A percentile compares a stretch with the other conserved stretches of the same genome.
Conservation (phyloP, 2,113 vertebrate genomes). For the Crotalus viridis region DNA sequence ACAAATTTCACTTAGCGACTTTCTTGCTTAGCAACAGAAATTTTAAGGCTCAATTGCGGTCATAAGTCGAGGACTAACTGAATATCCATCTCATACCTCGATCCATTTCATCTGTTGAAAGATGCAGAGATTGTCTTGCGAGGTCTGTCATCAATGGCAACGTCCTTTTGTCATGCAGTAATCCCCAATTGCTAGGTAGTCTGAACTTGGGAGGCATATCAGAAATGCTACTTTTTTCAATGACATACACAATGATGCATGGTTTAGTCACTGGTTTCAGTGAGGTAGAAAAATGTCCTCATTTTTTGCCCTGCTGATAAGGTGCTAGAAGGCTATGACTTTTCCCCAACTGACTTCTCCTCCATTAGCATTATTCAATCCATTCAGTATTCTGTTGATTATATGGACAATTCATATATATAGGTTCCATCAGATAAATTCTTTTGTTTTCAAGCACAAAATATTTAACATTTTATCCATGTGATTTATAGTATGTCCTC, state of each 20-base stretch:
- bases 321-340: background rate
- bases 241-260: background rate
- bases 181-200: background rate
- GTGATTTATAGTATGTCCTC: background rate
- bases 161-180: background rate
- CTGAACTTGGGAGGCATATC: background rate
- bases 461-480: background rate
- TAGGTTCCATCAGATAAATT: background rate
- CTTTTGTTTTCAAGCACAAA: background rate
- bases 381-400: conserved; percentile 6
- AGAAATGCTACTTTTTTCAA: background rate
- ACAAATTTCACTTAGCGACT: no score
- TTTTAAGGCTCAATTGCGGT: no score
- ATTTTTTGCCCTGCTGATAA: background rate
- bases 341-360: background rate
- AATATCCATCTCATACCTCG: background rate
- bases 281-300: background rate
- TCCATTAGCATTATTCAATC: background rate
- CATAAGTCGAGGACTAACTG: no score
- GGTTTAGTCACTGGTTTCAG: background rate
- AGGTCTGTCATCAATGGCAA: background rate
- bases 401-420: background rate
- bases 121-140: background rate
- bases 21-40: no score
- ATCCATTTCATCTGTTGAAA: background rate